Evolutionary conservation across 2,113 vertebrate genomes (phyloP).

Genomic region (Poecile atricapillus): DNA sequence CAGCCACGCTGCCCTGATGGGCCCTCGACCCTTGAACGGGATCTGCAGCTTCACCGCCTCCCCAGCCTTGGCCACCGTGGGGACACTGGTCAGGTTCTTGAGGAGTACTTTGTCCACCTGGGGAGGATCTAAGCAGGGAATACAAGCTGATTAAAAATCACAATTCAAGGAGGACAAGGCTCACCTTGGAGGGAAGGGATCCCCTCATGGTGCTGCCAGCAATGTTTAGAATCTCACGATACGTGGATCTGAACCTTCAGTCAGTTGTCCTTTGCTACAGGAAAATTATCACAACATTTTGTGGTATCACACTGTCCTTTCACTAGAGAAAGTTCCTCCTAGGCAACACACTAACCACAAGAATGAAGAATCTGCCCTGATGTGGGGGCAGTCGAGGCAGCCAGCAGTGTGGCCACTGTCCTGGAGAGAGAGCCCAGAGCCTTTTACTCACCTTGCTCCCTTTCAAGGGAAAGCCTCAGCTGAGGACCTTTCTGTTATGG

Average conservation of each 20-base stretch:
- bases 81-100: constrained; percentile 72
- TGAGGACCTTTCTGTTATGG: too few species aligned
- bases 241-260: background rate
- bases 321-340: background rate
- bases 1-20: constrained; percentile 81
- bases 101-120: constrained; percentile 75
- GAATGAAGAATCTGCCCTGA: background rate
- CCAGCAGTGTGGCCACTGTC: too few species aligned
- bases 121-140: constrained; percentile 77
- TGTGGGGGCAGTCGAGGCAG: too few species aligned
- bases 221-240: background rate
- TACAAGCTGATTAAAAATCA: background rate
- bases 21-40: constrained; percentile 78
- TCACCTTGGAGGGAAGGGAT: background rate
- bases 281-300: background rate
- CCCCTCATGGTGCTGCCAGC: background rate
- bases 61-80: constrained; percentile 77
- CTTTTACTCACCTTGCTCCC: too few species aligned
- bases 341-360: background rate
- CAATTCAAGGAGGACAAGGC: background rate
- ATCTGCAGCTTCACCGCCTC: constrained; percentile 76
- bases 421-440: too few species aligned
- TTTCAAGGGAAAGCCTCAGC: too few species aligned
- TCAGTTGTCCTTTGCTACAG: background rate
- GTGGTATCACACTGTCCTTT: background rate